Base-by-base conservation (phyloP, 2,797 vertebrate genomes). In the Hypotaenidia philippensis region DNA sequence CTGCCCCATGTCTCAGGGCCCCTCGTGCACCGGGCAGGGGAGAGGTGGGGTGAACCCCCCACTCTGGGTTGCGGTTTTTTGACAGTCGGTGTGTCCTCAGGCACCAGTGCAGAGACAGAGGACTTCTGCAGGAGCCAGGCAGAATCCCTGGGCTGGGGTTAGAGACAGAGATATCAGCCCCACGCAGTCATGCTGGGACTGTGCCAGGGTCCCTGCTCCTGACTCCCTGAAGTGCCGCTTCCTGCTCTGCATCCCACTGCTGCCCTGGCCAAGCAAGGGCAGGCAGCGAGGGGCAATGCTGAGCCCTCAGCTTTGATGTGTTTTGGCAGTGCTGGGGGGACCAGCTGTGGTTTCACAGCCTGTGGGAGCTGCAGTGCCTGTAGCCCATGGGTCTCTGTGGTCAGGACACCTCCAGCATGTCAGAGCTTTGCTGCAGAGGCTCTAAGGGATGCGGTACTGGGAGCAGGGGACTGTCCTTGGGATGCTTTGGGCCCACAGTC, bases 1-100 rank as follows among this genome's bases (percentile, higher is more conserved):
- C 60, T 93, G 89, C 75, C 81, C 68, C 59, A 55, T 21, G 85
- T 85, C 93, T 92, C 91, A 91, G 93, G 94, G 71, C 41, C 34
- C 52, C 71, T 74, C 4, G 31, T 71, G 74, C 76, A 74, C 41
- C 59, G 80, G 88, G 86, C 83, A 84, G 78, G 88, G 74, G 66
- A 69, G 68, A 64, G 57, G 45, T 8, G 81, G 87, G 40, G 40
- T 27, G 87, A 91, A 38, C 6, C 29, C 25, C 6, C 25, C 44
- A 7, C 15, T 16, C 13, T 1, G 3, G 47, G n/a, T 0, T 34
- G 68, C 21, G 75, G 64, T 34, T 60, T 69, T 1, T 0, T 4
- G 4, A 72, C 0, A 0, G 32, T 4, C 2, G 5, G 25, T 15
- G 38, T 59, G 63, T 66, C 63, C 63, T 55, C 29, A n/a, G 65